Percentiles rank a stretch among this genome's conserved stretches.
Evolutionary conservation across 2,888 invertebrate species (phyloP).

Genomic region (Cheilosia urbana): DNA sequence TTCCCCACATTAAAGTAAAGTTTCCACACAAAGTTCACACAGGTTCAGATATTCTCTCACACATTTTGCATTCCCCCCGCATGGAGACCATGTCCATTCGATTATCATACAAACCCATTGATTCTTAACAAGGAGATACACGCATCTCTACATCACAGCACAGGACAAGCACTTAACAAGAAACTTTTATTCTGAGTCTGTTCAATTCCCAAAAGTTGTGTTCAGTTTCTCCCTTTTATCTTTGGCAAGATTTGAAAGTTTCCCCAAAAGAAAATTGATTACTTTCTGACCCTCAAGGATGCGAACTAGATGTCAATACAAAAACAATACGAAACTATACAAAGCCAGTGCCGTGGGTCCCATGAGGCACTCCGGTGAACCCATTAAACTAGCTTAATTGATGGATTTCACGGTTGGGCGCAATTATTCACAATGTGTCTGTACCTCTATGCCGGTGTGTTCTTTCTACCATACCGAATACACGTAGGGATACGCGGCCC

Average conservation of each 20-base stretch:
- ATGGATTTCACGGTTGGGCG: conserved; percentile 27
- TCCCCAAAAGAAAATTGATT: conserved; percentile 59
- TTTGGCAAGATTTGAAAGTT: conserved; percentile 23
- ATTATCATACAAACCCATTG: conserved; percentile 24
- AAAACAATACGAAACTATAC: background rate
- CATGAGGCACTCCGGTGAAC: background rate
- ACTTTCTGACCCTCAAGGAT: conserved; percentile 31
- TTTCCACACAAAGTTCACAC: background rate
- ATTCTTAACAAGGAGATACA: conserved; percentile 5
- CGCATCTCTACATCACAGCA: background rate
- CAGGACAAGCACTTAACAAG: conserved; percentile 22
- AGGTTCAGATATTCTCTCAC: background rate
- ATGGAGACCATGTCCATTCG: conserved; percentile 15
- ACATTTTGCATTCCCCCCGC: background rate
- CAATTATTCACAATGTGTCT: conserved; percentile 13
- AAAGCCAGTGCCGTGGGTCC: background rate
- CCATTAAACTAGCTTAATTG: conserved; percentile 47
- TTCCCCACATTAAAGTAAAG: background rate
- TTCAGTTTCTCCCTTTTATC: conserved; percentile 16
- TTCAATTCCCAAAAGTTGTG: conserved; percentile 63
- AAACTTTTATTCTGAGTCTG: conserved; percentile 13
- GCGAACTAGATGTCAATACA: conserved; percentile 14
- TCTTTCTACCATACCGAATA: background rate
- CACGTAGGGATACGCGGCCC: background rate
- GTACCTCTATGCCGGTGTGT: background rate